phyloP scores from a whole-genome alignment of 1,140 invertebrate species.

The Scylla paramamosain region DNA sequence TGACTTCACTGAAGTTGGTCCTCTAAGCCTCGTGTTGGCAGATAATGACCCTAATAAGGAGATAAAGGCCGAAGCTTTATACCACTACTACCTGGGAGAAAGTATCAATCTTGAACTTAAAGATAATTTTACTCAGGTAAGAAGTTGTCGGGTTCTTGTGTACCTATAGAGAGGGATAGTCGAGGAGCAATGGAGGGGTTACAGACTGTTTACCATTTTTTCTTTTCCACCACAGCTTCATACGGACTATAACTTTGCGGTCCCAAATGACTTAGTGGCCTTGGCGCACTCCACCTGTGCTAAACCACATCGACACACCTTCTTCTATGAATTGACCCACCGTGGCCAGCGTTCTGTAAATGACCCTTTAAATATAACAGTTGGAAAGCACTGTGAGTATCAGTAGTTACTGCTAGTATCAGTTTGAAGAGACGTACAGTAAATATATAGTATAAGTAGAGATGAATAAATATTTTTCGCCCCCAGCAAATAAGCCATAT shows the following conservation, averaged over 20 bases:
- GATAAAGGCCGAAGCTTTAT: not conserved
- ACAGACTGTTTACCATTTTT: too few relatives aligned
- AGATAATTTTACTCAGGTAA: constrained; percentile 5
- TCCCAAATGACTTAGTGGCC: not conserved
- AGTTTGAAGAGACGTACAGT: not conserved
- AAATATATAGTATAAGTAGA: not conserved
- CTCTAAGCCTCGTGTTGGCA: not conserved
- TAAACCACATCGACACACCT: not conserved
- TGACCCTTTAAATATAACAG: not conserved
- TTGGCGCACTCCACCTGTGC: not conserved
- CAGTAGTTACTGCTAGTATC: too few relatives aligned
- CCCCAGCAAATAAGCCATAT: not conserved
- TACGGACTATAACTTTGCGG: not conserved
- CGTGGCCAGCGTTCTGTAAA: not conserved
- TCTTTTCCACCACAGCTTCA: not conserved
- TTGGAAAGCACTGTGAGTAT: constrained; percentile 8
- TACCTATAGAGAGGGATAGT: too few relatives aligned
- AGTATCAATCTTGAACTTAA: not conserved
- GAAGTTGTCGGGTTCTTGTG: too few relatives aligned
- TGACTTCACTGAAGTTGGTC: not conserved
- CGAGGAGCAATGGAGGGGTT: too few relatives aligned
- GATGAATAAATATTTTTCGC: not conserved
- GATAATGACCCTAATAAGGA: not conserved
- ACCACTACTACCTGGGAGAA: not conserved
- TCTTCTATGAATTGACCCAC: not conserved